A percentile compares a stretch with the other conserved stretches of the same genome.
phyloP scores from a whole-genome alignment of 2,113 vertebrate species.

The Gymnarchus niloticus region DNA sequence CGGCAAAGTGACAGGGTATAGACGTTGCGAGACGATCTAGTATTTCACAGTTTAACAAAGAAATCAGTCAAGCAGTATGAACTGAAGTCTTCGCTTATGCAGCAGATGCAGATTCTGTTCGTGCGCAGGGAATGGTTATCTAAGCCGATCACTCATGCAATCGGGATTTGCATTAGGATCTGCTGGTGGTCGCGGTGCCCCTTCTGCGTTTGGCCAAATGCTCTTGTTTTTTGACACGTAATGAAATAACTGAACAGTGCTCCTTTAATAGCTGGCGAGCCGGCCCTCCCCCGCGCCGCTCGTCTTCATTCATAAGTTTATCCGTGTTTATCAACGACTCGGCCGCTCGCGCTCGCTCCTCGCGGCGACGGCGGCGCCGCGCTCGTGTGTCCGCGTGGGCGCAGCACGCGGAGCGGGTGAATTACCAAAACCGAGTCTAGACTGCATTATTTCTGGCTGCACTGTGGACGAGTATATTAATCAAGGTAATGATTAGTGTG shows the following conservation, averaged over 20 bases:
- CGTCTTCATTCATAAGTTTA: constrained; percentile 91
- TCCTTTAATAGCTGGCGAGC: constrained; percentile 42
- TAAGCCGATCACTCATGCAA: not conserved
- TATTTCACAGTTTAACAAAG: not conserved
- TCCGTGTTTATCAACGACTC: constrained; percentile 45
- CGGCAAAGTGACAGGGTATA: not conserved
- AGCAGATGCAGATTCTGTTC: not conserved
- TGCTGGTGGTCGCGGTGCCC: not conserved
- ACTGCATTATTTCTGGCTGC: not conserved
- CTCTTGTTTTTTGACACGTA: not conserved
- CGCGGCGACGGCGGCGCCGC: too few species aligned
- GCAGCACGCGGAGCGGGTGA: too few species aligned
- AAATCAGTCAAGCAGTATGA: not conserved
- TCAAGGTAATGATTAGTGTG: constrained; percentile 11
- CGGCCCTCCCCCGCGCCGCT: constrained; percentile 53
- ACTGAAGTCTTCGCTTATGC: not conserved
- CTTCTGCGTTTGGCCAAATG: not conserved
- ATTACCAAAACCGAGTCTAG: not conserved
- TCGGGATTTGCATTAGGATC: not conserved
- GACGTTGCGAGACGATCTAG: too few species aligned
- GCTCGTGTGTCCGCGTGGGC: too few species aligned
- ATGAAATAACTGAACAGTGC: constrained; percentile 5
- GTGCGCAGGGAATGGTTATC: not conserved
- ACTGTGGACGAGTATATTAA: not conserved
- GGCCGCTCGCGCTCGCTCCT: constrained; percentile 39